Conservation (phyloP, 1,140 invertebrate genomes). For the Penaeus japonicus region DNA sequence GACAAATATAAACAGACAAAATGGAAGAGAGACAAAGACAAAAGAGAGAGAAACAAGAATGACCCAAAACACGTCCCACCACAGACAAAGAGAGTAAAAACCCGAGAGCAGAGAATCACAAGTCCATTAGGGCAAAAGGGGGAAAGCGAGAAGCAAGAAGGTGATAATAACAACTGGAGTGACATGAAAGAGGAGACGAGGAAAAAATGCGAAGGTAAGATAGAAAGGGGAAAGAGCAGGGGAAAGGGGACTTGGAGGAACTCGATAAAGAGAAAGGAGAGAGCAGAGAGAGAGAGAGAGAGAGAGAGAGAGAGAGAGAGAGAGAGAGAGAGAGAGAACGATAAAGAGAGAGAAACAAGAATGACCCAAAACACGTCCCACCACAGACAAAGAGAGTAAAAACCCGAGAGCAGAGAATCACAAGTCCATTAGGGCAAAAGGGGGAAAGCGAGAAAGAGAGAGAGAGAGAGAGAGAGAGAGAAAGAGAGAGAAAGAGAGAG, state of each 20-base stretch:
- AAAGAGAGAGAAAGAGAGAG: not conserved
- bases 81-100: not conserved
- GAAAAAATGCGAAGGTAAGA: not conserved
- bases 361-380: too few species aligned
- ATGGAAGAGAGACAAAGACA: not conserved
- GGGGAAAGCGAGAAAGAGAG: not conserved
- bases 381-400: not conserved
- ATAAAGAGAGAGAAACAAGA: not conserved
- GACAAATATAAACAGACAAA: not conserved
- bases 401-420: not conserved
- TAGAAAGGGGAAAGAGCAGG: not conserved
- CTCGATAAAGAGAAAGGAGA: too few species aligned
- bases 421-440: too few species aligned
- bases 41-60: too few species aligned
- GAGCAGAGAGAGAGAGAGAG: too few species aligned
- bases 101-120: not conserved
- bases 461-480: not conserved
- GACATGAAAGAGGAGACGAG: not conserved
- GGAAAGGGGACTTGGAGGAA: not conserved
- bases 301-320: not conserved
- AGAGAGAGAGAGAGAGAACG: not conserved
- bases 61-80: too few species aligned
- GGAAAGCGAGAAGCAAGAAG: not conserved
- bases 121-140: not conserved
- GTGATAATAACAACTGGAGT: not conserved